phyloP scores from a whole-genome alignment of 1,140 invertebrate genomes.

The Anastrepha ludens region DNA sequence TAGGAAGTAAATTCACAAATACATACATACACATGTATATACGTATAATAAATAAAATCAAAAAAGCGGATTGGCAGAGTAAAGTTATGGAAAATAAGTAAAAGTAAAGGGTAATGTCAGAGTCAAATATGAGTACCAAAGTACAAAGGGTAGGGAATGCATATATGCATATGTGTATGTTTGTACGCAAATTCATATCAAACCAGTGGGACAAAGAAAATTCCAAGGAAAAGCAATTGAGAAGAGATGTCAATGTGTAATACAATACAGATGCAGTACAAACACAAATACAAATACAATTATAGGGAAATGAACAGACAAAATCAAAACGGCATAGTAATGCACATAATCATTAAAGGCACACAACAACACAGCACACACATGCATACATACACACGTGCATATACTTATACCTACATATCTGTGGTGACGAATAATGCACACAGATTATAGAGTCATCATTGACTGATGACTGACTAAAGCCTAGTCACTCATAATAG shows the following conservation, averaged over 20 bases:
- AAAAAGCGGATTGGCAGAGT: not conserved
- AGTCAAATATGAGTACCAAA: not conserved
- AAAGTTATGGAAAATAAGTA: not conserved
- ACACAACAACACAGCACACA: not conserved
- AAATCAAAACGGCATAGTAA: constrained; percentile 30
- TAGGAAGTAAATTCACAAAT: too few relatives aligned
- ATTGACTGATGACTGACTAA: constrained; percentile 14
- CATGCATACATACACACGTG: not conserved
- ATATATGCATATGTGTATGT: not conserved
- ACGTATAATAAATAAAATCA: too few relatives aligned
- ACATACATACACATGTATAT: too few relatives aligned
- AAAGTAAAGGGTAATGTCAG: not conserved
- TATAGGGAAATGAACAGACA: constrained; percentile 21
- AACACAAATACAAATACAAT: constrained; percentile 7
- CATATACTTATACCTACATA: not conserved
- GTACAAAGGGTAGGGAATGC: not conserved
- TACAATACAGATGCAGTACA: not conserved
- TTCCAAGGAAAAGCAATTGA: constrained; percentile 25
- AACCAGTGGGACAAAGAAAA: not conserved
- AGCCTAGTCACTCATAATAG: constrained; percentile 2
- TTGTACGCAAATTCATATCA: not conserved
- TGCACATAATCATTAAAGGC: constrained; percentile 29
- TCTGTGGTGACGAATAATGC: not conserved
- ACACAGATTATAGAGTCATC: constrained; percentile 22
- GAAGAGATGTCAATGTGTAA: constrained; percentile 34